Conservation (phyloP, 2,888 invertebrate species). For the Gandaritis pyraliata region DNA sequence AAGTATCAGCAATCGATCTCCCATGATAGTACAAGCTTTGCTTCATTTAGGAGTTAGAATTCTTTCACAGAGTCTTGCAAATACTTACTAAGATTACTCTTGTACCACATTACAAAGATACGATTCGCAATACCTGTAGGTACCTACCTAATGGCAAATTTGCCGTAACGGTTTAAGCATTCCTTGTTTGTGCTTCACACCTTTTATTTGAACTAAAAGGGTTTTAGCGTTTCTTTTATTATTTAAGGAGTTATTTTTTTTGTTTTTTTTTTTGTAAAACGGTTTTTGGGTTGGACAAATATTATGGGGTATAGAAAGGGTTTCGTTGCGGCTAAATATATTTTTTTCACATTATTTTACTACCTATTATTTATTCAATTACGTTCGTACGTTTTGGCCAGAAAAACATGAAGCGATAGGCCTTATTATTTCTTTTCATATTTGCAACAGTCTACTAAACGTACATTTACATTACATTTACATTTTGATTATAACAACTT, state of each 20-base stretch:
- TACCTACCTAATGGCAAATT: constrained; percentile 47
- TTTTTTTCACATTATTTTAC: not conserved
- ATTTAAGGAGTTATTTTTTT: constrained; percentile 7
- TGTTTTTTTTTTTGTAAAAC: not conserved
- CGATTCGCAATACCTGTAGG: constrained; percentile 42
- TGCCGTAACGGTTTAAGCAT: constrained; percentile 42
- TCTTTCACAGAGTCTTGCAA: no score
- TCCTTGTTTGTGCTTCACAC: constrained; percentile 41
- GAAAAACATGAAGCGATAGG: no score
- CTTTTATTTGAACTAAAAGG: constrained; percentile 37
- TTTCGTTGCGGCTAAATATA: not conserved
- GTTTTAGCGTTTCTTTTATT: not conserved
- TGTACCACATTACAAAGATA: constrained; percentile 44
- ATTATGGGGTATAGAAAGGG: not conserved
- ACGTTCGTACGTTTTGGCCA: no score
- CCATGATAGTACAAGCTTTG: no score
- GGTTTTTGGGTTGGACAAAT: not conserved
- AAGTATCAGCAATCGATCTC: no score
- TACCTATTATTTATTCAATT: no score
- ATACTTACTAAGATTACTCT: not conserved
- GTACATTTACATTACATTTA: no score
- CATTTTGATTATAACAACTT: no score
- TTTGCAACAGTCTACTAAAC: no score
- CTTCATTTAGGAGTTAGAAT: no score
- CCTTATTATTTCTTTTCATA: no score